phyloP scores from a whole-genome alignment of 2,797 vertebrate species.

The Champsocephalus gunnari region DNA sequence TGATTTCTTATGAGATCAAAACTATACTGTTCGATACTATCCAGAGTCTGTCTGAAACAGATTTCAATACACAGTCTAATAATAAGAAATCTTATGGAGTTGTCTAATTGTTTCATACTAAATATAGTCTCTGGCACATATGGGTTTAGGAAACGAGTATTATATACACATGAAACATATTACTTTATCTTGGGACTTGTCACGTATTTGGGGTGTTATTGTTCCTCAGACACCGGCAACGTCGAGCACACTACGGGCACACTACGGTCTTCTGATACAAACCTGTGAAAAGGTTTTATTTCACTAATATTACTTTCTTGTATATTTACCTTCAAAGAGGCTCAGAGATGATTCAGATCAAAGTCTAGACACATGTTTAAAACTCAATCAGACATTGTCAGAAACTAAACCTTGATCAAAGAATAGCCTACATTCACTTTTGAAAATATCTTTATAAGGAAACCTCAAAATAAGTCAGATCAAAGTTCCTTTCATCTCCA shows the following conservation, averaged over 20 bases:
- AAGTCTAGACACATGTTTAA: slow-evolving; percentile 58
- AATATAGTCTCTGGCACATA: too few relatives aligned
- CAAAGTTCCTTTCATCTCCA: slow-evolving; percentile 72
- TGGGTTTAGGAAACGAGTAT: background rate
- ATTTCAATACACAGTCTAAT: too few relatives aligned
- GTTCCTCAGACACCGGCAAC: slow-evolving; percentile 27
- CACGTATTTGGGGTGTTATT: background rate
- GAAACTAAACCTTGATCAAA: slow-evolving; percentile 69
- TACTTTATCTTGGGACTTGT: background rate
- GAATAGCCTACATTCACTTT: slow-evolving; percentile 48
- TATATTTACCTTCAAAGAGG: slow-evolving; percentile 32
- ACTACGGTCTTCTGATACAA: background rate
- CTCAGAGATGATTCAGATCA: slow-evolving; percentile 48
- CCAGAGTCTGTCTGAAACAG: too few relatives aligned
- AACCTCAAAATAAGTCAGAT: slow-evolving; percentile 74
- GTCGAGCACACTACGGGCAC: background rate
- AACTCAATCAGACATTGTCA: slow-evolving; percentile 64
- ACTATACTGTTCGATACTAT: too few relatives aligned
- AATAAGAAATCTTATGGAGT: too few relatives aligned
- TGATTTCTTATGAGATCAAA: too few relatives aligned
- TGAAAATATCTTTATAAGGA: slow-evolving; percentile 63
- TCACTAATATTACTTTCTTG: slow-evolving; percentile 17
- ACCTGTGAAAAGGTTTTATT: slow-evolving; percentile 8
- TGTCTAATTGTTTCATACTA: too few relatives aligned
- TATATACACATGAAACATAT: background rate